These are phyloP conservation scores for Frieseomelitta varia DNA, from an alignment of 1,140 invertebrate species.

Conservation along the genomic window DNA sequence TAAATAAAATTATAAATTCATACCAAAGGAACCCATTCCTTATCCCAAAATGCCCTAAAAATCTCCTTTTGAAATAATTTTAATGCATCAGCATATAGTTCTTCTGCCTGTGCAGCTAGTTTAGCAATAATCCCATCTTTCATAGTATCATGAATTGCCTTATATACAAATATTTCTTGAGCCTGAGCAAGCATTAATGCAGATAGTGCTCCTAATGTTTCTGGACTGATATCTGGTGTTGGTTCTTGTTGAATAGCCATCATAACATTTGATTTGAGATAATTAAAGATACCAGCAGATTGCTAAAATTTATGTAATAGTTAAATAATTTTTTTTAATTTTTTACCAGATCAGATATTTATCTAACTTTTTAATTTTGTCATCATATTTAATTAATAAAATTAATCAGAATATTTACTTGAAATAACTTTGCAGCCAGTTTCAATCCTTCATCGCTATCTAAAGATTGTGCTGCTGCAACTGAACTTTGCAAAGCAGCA, in stretches of 20 bases:
- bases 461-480: conserved; percentile 92
- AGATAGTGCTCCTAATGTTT: conserved; percentile 92
- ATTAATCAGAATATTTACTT: conserved; percentile 84
- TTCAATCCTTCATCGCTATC: conserved; percentile 97
- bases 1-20: conserved; percentile 53
- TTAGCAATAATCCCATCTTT: conserved; percentile 96
- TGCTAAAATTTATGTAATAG: conserved; percentile 84
- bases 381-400: not conserved
- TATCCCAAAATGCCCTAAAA: conserved; percentile 93
- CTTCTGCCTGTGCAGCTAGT: conserved; percentile 95
- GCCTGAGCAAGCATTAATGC: conserved; percentile 98
- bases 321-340: not conserved
- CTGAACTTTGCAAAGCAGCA: conserved; percentile 94
- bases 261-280: conserved; percentile 93
- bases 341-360: conserved; percentile 2
- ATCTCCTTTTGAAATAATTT: conserved; percentile 94
- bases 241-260: conserved; percentile 95
- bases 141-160: conserved; percentile 97
- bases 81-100: conserved; percentile 95
- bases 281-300: conserved; percentile 94
- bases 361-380: not conserved
- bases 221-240: conserved; percentile 96
- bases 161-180: conserved; percentile 97
- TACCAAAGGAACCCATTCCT: conserved; percentile 91
- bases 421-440: conserved; percentile 94